A percentile compares a stretch with the other conserved stretches of the same genome.
Conservation (phyloP, 2,888 invertebrate species). For the Polydrusus pterygomalis region DNA sequence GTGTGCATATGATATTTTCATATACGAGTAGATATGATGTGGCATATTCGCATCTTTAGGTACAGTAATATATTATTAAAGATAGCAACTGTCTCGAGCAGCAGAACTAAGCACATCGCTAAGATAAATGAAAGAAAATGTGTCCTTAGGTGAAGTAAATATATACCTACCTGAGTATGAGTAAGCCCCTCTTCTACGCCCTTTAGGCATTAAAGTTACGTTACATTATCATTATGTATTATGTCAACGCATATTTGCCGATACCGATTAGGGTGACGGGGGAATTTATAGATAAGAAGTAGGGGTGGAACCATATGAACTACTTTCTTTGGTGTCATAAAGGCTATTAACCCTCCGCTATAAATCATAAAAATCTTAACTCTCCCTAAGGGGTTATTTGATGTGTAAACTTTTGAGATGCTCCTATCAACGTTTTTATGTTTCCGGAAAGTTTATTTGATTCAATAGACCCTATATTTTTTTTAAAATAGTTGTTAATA, state of each 20-base stretch:
- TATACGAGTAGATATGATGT: slow-evolving; percentile 26
- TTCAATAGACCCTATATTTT: too few relatives aligned
- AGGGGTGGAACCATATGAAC: slow-evolving; percentile 51
- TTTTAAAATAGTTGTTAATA: too few relatives aligned
- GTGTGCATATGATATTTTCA: slow-evolving; percentile 14
- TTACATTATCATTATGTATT: slow-evolving; percentile 42
- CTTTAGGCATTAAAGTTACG: slow-evolving; percentile 41
- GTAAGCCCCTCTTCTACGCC: slow-evolving; percentile 11
- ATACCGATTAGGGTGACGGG: slow-evolving; percentile 46
- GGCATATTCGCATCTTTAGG: slow-evolving; percentile 4
- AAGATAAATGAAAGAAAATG: slow-evolving; percentile 35
- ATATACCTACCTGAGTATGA: slow-evolving; percentile 25
- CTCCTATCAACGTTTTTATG: neutral
- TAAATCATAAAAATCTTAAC: slow-evolving; percentile 31
- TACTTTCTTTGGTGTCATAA: slow-evolving; percentile 50
- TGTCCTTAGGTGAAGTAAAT: slow-evolving; percentile 5
- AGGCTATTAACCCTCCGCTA: slow-evolving; percentile 44
- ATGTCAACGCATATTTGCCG: slow-evolving; percentile 46
- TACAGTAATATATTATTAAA: slow-evolving; percentile 29
- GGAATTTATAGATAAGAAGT: slow-evolving; percentile 50
- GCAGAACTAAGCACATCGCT: slow-evolving; percentile 20
- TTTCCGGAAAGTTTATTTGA: too few relatives aligned
- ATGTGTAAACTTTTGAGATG: slow-evolving; percentile 31
- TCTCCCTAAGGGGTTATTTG: slow-evolving; percentile 8
- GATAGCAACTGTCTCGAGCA: slow-evolving; percentile 23